phyloP scores from a whole-genome alignment of 2,888 invertebrate species.

The Drosophila birchii region DNA sequence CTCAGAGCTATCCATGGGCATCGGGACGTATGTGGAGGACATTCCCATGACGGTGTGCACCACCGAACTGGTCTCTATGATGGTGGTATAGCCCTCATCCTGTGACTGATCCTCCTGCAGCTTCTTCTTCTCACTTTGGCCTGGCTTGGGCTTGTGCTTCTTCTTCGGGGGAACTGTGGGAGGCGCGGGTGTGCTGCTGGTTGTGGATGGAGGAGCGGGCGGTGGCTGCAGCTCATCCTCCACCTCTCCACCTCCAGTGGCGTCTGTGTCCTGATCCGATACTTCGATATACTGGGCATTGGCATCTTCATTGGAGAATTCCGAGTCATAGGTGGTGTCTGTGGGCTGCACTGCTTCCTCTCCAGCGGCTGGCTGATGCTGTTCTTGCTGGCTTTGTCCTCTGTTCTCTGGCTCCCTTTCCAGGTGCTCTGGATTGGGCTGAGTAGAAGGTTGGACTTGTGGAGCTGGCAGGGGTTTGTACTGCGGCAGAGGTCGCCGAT shows the following conservation, averaged over 20 bases:
- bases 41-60: conserved; percentile 77
- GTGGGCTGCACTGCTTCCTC: conserved; percentile 63
- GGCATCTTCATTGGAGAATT: conserved; percentile 81
- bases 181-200: conserved; percentile 34
- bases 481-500: conserved; percentile 87
- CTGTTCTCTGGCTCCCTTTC: conserved; percentile 11
- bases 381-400: too few relatives aligned
- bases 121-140: conserved; percentile 71
- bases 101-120: conserved; percentile 15
- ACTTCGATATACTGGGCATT: conserved; percentile 82
- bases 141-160: conserved; percentile 82
- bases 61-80: conserved; percentile 82
- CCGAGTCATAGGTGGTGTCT: conserved; percentile 80
- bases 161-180: conserved; percentile 68
- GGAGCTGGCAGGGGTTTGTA: conserved; percentile 88
- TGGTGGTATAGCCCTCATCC: conserved; percentile 67
- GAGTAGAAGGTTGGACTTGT: conserved; percentile 74
- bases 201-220: conserved; percentile 40
- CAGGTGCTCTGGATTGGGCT: conserved; percentile 28
- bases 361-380: not conserved
- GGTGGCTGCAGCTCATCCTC: conserved; percentile 61
- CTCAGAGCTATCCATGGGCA: conserved; percentile 76
- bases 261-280: conserved; percentile 74
- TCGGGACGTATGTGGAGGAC: conserved; percentile 78
- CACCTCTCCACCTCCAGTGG: conserved; percentile 54